phyloP scores from a whole-genome alignment of 2,888 invertebrate genomes.

The Unio pictorum region DNA sequence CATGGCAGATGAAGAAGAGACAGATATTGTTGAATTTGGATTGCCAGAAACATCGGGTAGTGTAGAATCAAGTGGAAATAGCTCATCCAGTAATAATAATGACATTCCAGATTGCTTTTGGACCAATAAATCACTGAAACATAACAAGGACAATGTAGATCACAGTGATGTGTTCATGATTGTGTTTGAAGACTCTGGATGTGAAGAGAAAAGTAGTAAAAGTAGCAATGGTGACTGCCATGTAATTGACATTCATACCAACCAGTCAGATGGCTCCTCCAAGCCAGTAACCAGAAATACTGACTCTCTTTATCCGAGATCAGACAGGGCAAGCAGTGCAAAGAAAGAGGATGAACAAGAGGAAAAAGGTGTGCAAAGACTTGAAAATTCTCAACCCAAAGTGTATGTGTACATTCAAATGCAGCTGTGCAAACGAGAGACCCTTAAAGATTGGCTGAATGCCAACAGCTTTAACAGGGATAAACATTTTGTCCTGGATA shows the following conservation, averaged over 20 bases:
- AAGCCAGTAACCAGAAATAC: conserved; percentile 5
- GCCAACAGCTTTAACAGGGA: conserved; percentile 63
- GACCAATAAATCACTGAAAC: conserved; percentile 4
- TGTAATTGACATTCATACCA: conserved; percentile 16
- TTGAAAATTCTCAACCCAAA: conserved; percentile 27
- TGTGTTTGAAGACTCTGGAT: conserved; percentile 73
- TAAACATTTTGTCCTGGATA: conserved; percentile 55
- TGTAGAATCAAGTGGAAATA: conserved; percentile 24
- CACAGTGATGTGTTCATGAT: conserved; percentile 73
- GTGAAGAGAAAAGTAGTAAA: conserved; percentile 49
- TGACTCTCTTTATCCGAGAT: conserved; percentile 8
- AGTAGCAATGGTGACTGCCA: conserved; percentile 31
- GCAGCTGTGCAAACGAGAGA: conserved; percentile 92
- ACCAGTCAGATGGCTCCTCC: conserved; percentile 5
- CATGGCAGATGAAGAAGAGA: conserved; percentile 25
- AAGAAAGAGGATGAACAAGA: conserved; percentile 11
- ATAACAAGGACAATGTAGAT: conserved; percentile 11
- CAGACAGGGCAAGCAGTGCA: conserved; percentile 18
- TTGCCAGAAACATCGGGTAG: conserved; percentile 12
- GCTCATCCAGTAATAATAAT: conserved; percentile 10
- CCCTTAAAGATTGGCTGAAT: conserved; percentile 90
- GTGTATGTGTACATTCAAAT: conserved; percentile 96
- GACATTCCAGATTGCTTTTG: conserved; percentile 25
- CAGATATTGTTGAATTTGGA: conserved; percentile 40
- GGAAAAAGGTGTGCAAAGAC: neutral